Conservation (phyloP, 64 coral and sea anemone genomes). For the Platygyra sinensis region DNA sequence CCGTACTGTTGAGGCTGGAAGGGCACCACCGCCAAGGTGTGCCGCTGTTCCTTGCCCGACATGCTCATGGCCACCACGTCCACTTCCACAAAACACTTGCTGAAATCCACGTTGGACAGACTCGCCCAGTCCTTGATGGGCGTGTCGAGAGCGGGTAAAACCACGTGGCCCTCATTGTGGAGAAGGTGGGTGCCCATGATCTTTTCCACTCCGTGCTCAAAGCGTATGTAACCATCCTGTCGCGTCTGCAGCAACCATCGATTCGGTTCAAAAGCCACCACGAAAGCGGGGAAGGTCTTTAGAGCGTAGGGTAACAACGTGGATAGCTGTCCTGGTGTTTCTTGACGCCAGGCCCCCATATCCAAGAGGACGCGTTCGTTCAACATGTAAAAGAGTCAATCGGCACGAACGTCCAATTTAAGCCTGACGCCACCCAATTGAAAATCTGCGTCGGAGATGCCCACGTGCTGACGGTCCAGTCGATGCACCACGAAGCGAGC, state of each 20-base stretch:
- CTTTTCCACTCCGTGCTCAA: not conserved
- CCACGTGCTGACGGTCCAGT: not conserved
- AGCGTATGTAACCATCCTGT: not conserved
- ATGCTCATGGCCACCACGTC: no score
- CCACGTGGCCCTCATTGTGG: conserved; percentile 5
- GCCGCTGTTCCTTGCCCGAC: no score
- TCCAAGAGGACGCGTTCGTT: not conserved
- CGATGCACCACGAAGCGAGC: no score
- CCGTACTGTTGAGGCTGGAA: no score
- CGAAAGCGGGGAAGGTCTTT: not conserved
- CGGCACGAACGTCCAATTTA: no score
- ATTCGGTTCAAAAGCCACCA: not conserved
- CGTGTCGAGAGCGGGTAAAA: conserved; percentile 25
- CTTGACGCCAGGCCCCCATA: not conserved
- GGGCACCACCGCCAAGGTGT: no score
- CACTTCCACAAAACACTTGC: no score
- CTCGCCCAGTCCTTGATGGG: conserved; percentile 24
- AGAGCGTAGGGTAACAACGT: not conserved
- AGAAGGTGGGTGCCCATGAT: not conserved
- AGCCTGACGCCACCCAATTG: no score
- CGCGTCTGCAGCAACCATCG: conserved; percentile 11
- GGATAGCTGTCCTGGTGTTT: no score
- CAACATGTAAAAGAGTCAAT: no score
- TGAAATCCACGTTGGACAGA: conserved; percentile 22
- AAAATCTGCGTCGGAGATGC: no score